A percentile compares a stretch with the other conserved stretches of the same genome.
Evolutionary conservation across 2,888 invertebrate species (phyloP).

Genomic region (Itoplectis maculator): DNA sequence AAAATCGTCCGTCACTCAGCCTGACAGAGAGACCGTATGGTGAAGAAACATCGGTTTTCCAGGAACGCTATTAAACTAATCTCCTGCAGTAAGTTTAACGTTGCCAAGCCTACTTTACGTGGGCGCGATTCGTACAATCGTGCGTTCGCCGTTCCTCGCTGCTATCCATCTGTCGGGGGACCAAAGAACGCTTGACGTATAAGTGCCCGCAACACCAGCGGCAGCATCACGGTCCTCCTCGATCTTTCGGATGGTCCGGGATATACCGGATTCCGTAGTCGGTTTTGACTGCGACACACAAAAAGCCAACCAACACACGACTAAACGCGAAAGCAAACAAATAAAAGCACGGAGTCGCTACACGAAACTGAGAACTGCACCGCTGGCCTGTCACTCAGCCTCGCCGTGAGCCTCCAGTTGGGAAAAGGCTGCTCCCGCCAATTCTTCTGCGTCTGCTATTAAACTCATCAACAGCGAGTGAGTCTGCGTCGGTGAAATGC

Average conservation of each 20-base stretch:
- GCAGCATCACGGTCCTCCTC: conserved; percentile 33
- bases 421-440: conserved; percentile 20
- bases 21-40: conserved; percentile 42
- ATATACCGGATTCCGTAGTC: conserved; percentile 32
- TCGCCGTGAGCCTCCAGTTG: conserved; percentile 1
- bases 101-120: conserved; percentile 48
- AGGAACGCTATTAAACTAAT: conserved; percentile 52
- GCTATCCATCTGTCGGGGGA: conserved; percentile 6
- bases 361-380: conserved; percentile 17
- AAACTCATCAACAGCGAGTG: conserved; percentile 26
- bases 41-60: conserved; percentile 38
- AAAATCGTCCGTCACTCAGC: conserved; percentile 32
- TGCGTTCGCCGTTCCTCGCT: conserved; percentile 14
- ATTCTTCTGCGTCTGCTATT: conserved; percentile 12
- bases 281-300: conserved; percentile 18
- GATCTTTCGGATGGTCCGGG: conserved; percentile 36
- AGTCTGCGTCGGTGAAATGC: conserved; percentile 13
- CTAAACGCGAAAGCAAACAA: conserved; percentile 23
- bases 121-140: conserved; percentile 49
- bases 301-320: conserved; percentile 15
- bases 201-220: conserved; percentile 24
- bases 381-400: conserved; percentile 34
- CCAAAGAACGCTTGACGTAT: conserved; percentile 13
- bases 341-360: conserved; percentile 24
- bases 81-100: conserved; percentile 30